Conservation (phyloP, 2,113 vertebrate species). For the Carassius gibelio region DNA sequence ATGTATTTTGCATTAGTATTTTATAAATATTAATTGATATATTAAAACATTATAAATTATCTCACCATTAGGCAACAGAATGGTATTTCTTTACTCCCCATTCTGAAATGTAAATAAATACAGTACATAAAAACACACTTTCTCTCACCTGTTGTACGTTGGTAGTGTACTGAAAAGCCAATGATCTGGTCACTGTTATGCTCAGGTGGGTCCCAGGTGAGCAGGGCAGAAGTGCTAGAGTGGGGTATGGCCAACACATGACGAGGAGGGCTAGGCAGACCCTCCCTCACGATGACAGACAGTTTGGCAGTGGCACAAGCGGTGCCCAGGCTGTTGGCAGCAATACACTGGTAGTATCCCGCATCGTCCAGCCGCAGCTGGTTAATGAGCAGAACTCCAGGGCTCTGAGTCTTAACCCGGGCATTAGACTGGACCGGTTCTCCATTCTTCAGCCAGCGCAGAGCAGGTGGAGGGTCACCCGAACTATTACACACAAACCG, state of each 20-base stretch:
- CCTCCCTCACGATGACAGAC: slow-evolving; percentile 90
- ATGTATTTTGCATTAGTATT: no score
- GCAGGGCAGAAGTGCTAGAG: slow-evolving; percentile 86
- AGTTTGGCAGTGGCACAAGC: slow-evolving; percentile 90
- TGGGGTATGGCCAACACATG: slow-evolving; percentile 80
- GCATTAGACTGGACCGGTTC: slow-evolving; percentile 82
- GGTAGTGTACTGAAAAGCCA: slow-evolving; percentile 95
- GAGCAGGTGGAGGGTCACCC: slow-evolving; percentile 82
- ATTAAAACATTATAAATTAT: neutral
- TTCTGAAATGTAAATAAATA: neutral
- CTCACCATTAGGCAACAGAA: neutral
- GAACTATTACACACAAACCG: slow-evolving; percentile 93
- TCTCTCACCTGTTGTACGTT: slow-evolving; percentile 81
- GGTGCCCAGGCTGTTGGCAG: slow-evolving; percentile 87
- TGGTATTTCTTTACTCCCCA: neutral
- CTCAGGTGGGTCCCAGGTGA: slow-evolving; percentile 91
- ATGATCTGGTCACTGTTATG: slow-evolving; percentile 94
- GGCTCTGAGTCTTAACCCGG: slow-evolving; percentile 87
- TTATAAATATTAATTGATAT: no score
- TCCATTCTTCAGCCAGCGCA: slow-evolving; percentile 93
- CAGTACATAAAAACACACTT: neutral
- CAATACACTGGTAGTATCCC: slow-evolving; percentile 96
- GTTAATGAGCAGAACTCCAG: slow-evolving; percentile 90
- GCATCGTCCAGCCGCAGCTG: slow-evolving; percentile 92
- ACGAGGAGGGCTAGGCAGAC: slow-evolving; percentile 91